Conservation (phyloP, 2,113 vertebrate species). For the Anguilla japonica region DNA sequence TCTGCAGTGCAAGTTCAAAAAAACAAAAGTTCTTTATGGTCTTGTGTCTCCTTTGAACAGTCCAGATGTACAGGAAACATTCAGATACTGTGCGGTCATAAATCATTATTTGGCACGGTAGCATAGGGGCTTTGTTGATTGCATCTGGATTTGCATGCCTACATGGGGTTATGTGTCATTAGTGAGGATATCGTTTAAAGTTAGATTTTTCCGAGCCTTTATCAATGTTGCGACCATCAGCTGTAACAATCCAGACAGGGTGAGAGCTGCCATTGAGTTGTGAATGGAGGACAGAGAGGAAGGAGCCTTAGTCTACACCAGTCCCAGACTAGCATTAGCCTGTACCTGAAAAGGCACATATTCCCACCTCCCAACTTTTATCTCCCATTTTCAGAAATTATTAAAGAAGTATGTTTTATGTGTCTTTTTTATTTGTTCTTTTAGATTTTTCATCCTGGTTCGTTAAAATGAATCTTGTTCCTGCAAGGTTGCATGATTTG, state of each 20-base stretch:
- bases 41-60: neutral
- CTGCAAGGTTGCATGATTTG: neutral
- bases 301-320: neutral
- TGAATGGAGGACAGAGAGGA: neutral
- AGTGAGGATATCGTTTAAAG: neutral
- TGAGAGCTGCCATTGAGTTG: neutral
- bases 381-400: neutral
- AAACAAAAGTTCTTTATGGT: neutral
- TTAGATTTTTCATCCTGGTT: neutral
- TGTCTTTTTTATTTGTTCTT: neutral
- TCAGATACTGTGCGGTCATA: neutral
- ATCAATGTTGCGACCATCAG: neutral
- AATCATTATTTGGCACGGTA: neutral
- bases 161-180: neutral
- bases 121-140: neutral
- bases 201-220: neutral
- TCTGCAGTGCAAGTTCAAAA: neutral
- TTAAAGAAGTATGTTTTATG: neutral
- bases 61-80: slow-evolving; percentile 1
- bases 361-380: neutral
- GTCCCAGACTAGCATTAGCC: neutral
- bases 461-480: neutral
- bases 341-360: neutral
- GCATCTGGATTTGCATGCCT: neutral
- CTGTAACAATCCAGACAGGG: neutral